Conservation (phyloP, 2,888 invertebrate species). For the Philopedon plagiatum region DNA sequence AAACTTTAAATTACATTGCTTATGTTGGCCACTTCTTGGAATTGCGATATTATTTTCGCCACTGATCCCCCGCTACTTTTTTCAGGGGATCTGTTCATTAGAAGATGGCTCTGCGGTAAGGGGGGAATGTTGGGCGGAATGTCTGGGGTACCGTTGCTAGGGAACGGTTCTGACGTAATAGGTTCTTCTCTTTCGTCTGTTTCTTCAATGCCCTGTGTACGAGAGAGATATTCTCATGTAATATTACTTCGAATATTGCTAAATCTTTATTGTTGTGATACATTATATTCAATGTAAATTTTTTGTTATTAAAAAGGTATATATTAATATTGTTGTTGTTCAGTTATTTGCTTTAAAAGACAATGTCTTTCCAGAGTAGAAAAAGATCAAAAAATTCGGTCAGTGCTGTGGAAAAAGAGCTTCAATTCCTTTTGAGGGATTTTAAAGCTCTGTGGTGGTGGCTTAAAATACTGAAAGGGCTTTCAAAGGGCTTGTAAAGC, state of each 20-base stretch:
- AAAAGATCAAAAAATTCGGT: too few species aligned
- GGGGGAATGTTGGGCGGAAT: slow-evolving; percentile 68
- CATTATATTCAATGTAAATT: too few species aligned
- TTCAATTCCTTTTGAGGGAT: too few species aligned
- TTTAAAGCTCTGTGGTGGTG: too few species aligned
- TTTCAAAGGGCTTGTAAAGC: too few species aligned
- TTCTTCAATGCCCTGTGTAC: slow-evolving; percentile 63
- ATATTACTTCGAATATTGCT: neutral
- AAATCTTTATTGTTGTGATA: too few species aligned
- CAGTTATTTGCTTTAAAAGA: too few species aligned
- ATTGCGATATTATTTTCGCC: slow-evolving; percentile 68
- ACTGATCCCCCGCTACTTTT: slow-evolving; percentile 60
- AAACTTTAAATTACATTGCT: slow-evolving; percentile 62
- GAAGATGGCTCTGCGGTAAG: slow-evolving; percentile 66
- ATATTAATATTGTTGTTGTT: too few species aligned
- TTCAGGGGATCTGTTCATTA: slow-evolving; percentile 61
- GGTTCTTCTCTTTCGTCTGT: slow-evolving; percentile 60
- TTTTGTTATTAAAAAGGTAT: too few species aligned
- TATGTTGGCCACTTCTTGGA: slow-evolving; percentile 66
- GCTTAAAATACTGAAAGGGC: too few species aligned
- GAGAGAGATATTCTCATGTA: slow-evolving; percentile 40
- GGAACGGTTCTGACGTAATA: slow-evolving; percentile 29
- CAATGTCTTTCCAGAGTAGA: too few species aligned
- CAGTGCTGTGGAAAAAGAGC: too few species aligned
- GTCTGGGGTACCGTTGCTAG: slow-evolving; percentile 54